Evolutionary conservation across 1,140 invertebrate genomes (phyloP).

Genomic region (Caerostris extrusa): DNA sequence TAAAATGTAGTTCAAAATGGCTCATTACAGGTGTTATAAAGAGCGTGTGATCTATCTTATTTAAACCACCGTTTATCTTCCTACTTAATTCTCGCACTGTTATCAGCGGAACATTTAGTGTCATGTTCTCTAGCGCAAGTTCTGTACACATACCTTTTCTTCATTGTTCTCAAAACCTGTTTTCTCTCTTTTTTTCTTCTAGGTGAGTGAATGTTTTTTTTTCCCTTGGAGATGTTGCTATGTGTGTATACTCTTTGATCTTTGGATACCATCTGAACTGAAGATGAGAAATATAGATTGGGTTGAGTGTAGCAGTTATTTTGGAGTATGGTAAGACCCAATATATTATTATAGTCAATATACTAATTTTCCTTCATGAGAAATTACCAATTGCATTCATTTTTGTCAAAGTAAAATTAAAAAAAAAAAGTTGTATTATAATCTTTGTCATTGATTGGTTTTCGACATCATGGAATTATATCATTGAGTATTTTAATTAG

Average conservation of each 20-base stretch:
- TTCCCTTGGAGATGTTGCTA: neutral
- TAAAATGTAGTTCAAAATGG: neutral
- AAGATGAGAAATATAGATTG: too few species aligned
- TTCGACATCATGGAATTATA: too few species aligned
- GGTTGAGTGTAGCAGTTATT: neutral
- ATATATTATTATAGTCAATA: too few species aligned
- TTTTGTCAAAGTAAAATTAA: too few species aligned
- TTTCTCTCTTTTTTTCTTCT: neutral
- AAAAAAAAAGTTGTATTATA: too few species aligned
- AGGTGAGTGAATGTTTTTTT: slow-evolving; percentile 49
- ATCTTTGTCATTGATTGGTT: too few species aligned
- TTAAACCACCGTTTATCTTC: slow-evolving; percentile 28
- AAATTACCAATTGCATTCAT: too few species aligned
- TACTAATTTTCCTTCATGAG: too few species aligned
- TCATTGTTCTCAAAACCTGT: slow-evolving; percentile 54
- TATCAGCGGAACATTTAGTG: slow-evolving; percentile 41
- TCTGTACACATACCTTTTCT: slow-evolving; percentile 35
- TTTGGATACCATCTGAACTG: neutral
- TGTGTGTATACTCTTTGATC: slow-evolving; percentile 3
- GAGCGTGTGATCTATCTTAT: slow-evolving; percentile 22
- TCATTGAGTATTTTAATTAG: too few species aligned
- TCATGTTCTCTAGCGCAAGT: slow-evolving; percentile 35
- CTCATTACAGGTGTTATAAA: slow-evolving; percentile 18
- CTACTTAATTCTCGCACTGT: slow-evolving; percentile 40
- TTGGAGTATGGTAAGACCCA: neutral